A percentile compares a stretch with the other conserved stretches of the same genome.
These are phyloP conservation scores for Phocides pigmalion DNA, from an alignment of 1,140 invertebrate genomes.

Conservation along the genomic window DNA sequence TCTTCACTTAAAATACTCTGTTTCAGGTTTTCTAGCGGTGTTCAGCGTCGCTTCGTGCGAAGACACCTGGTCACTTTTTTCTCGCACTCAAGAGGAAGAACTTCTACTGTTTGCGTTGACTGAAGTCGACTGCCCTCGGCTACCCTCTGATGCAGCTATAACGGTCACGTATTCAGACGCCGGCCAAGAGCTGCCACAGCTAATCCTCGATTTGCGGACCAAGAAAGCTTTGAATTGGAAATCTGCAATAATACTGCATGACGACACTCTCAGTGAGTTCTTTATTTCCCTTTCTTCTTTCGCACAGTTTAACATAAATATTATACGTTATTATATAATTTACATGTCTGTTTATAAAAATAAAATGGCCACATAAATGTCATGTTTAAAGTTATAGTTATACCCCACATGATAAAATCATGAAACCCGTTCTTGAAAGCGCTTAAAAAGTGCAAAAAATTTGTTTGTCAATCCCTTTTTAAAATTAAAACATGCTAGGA, in stretches of 20 bases:
- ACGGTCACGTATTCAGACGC: slow-evolving; percentile 87
- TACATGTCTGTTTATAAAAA: too few relatives aligned
- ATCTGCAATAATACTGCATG: slow-evolving; percentile 87
- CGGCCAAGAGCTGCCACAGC: slow-evolving; percentile 89
- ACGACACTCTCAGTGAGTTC: slow-evolving; percentile 87
- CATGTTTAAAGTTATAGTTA: too few relatives aligned
- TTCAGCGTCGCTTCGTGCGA: slow-evolving; percentile 88
- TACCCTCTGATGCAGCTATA: slow-evolving; percentile 86
- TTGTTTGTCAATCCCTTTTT: too few relatives aligned
- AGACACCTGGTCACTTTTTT: slow-evolving; percentile 88
- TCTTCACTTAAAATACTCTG: neutral
- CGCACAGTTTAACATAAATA: neutral
- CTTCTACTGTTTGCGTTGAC: slow-evolving; percentile 87
- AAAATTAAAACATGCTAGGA: too few relatives aligned
- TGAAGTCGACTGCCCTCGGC: slow-evolving; percentile 89
- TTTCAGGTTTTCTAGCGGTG: slow-evolving; percentile 87
- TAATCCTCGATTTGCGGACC: slow-evolving; percentile 88
- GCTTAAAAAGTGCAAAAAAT: too few relatives aligned
- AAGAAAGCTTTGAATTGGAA: slow-evolving; percentile 87
- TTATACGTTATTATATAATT: too few relatives aligned
- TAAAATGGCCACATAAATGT: too few relatives aligned
- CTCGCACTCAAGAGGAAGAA: slow-evolving; percentile 84
- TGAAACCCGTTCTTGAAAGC: too few relatives aligned
- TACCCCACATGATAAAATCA: too few relatives aligned
- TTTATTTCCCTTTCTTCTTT: neutral